These are phyloP conservation scores for Zaprionus davidi DNA, from an alignment of 1,140 invertebrate genomes.

Conservation along the genomic window DNA sequence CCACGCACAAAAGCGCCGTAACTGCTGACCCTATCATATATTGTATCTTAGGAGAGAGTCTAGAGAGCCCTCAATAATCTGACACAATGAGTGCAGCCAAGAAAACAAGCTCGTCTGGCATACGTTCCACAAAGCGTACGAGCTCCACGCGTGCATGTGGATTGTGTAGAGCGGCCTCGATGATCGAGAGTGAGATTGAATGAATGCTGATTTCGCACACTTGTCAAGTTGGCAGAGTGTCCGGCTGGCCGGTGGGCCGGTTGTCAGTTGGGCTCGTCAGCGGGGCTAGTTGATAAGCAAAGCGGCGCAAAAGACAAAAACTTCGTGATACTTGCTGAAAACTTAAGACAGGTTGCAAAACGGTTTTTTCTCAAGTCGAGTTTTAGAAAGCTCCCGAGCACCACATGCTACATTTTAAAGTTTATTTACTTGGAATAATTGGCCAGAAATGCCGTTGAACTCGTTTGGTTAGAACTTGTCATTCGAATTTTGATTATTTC, in stretches of 20 bases:
- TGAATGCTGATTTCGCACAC: constrained; percentile 39
- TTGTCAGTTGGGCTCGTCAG: constrained; percentile 9
- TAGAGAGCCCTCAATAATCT: constrained; percentile 1
- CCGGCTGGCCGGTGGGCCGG: neutral
- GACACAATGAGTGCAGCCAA: neutral
- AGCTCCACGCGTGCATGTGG: constrained; percentile 22
- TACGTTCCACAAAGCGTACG: constrained; percentile 18
- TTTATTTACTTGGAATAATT: constrained; percentile 73
- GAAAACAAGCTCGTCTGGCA: neutral
- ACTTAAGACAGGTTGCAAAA: constrained; percentile 30
- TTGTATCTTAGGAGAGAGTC: neutral
- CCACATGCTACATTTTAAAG: constrained; percentile 24
- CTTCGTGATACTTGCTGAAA: constrained; percentile 30
- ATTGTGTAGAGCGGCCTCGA: constrained; percentile 12
- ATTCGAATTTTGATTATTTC: constrained; percentile 54
- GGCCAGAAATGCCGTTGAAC: constrained; percentile 77
- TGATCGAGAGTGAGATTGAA: constrained; percentile 9
- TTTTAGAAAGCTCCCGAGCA: constrained; percentile 35
- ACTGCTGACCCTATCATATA: constrained; percentile 4
- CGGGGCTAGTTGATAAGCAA: constrained; percentile 30
- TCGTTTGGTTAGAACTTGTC: constrained; percentile 74
- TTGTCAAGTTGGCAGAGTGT: constrained; percentile 16
- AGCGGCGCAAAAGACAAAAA: constrained; percentile 4
- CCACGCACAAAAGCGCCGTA: neutral
- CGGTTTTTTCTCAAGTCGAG: constrained; percentile 14